These are phyloP conservation scores for Apodemus sylvaticus DNA, from an alignment of 2,113 vertebrate genomes.

Conservation along the genomic window DNA sequence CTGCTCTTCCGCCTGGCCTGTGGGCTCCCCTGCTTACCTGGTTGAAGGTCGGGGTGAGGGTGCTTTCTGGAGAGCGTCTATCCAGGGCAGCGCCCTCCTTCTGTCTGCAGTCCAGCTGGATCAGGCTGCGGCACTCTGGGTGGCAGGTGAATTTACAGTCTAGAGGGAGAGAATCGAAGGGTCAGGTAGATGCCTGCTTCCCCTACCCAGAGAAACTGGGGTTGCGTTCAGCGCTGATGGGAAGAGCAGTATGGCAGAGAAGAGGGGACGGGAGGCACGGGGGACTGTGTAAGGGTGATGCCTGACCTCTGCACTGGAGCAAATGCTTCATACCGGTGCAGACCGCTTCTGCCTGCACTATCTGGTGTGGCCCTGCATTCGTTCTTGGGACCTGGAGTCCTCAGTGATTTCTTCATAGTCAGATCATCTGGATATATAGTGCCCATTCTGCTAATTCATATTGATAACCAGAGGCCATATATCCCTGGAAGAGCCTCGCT, in stretches of 20 bases:
- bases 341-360: background rate
- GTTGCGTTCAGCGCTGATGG: fast-evolving
- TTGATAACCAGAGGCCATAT: background rate
- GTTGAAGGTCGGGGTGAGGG: conserved; percentile 70
- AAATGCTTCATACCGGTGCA: fast-evolving
- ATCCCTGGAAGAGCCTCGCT: background rate
- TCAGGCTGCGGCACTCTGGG: conserved; percentile 89
- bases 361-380: background rate
- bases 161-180: conserved; percentile 66
- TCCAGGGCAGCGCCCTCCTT: conserved; percentile 74
- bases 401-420: background rate
- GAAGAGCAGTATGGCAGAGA: fast-evolving
- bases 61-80: conserved; percentile 84
- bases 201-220: background rate
- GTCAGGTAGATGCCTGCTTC: background rate
- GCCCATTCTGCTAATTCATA: background rate
- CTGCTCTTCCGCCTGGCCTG: background rate
- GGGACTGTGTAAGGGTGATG: fast-evolving
- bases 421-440: background rate
- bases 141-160: conserved; percentile 96
- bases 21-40: conserved; percentile 84
- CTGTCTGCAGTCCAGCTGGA: conserved; percentile 93
- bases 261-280: fast-evolving
- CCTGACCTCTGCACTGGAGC: fast-evolving
- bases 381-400: background rate